These are phyloP conservation scores for Aspidiotus destructor DNA, from an alignment of 2,888 invertebrate species.

Conservation along the genomic window DNA sequence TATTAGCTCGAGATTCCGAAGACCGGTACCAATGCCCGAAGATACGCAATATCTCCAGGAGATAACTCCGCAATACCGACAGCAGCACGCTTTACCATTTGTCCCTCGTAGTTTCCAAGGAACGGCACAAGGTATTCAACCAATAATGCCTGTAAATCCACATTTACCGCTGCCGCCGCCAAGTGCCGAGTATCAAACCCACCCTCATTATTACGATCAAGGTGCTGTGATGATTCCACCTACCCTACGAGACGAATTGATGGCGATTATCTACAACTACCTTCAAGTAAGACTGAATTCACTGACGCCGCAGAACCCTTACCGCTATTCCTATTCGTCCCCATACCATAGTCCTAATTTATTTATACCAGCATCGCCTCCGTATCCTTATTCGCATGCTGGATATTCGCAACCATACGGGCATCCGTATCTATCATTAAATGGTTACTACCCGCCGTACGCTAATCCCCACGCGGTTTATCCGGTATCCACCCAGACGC, in stretches of 20 bases:
- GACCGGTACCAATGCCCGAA: constrained; percentile 18
- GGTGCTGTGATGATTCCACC: constrained; percentile 17
- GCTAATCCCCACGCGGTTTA: constrained; percentile 23
- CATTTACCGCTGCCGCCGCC: constrained; percentile 27
- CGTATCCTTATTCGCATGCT: constrained; percentile 18
- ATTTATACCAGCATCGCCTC: not conserved
- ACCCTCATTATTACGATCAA: constrained; percentile 23
- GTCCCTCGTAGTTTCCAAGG: constrained; percentile 5
- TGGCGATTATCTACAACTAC: constrained; percentile 38
- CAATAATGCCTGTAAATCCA: constrained; percentile 2
- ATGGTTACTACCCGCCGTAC: constrained; percentile 25
- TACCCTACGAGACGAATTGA: constrained; percentile 38
- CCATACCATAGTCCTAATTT: constrained; percentile 14
- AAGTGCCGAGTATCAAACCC: constrained; percentile 13
- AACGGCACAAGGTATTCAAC: not conserved
- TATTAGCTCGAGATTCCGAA: constrained; percentile 28
- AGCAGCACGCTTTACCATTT: not conserved
- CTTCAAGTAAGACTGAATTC: constrained; percentile 35
- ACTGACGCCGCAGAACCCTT: not conserved
- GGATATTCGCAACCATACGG: constrained; percentile 22
- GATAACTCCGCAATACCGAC: constrained; percentile 24
- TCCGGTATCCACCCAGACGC: constrained; percentile 27
- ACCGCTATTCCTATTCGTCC: constrained; percentile 20
- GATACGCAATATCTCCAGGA: constrained; percentile 32
- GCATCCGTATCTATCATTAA: constrained; percentile 28